These are phyloP conservation scores for Ahaetulla prasina DNA, from an alignment of 2,113 vertebrate genomes.

Conservation along the genomic window DNA sequence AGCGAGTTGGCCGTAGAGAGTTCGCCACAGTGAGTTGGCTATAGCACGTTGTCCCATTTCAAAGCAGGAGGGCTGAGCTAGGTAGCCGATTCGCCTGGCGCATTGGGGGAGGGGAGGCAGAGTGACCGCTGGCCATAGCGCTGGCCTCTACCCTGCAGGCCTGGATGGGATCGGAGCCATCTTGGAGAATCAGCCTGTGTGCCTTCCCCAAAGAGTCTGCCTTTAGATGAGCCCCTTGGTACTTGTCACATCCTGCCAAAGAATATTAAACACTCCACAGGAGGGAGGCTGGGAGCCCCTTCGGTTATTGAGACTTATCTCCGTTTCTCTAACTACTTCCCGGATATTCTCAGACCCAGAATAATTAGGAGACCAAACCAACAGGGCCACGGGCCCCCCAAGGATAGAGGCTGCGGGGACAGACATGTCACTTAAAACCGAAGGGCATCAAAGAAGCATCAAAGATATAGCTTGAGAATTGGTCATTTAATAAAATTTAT, in stretches of 20 bases:
- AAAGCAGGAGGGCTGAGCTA: neutral
- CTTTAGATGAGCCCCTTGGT: neutral
- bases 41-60: too few species aligned
- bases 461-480: conserved; percentile 52
- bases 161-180: neutral
- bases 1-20: too few species aligned
- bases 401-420: neutral
- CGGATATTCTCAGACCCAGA: neutral
- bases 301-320: neutral
- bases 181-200: neutral
- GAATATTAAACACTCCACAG: neutral
- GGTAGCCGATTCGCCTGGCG: neutral
- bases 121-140: neutral
- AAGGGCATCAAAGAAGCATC: neutral
- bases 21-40: too few species aligned
- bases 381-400: neutral
- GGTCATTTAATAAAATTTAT: conserved; percentile 63
- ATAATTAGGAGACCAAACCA: neutral
- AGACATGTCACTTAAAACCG: neutral
- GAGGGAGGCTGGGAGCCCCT: neutral
- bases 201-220: neutral
- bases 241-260: neutral
- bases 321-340: neutral
- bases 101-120: neutral
- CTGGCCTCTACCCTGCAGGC: neutral